Conservation (phyloP, 2,113 vertebrate genomes). For the Bubo blakistoni region DNA sequence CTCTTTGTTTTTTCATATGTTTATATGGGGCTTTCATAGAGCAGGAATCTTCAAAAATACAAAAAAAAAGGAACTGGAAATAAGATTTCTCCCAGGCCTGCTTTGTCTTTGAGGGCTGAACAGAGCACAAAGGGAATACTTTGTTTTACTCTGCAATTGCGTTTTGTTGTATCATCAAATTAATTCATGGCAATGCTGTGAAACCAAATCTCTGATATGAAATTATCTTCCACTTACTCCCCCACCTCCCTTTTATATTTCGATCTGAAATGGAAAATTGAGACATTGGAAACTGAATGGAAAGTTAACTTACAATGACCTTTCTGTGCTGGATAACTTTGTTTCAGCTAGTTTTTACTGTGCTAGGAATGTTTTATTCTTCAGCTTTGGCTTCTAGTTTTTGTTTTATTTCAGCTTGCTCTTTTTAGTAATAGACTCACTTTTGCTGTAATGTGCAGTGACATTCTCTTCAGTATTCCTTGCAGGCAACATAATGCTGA, state of each 20-base stretch:
- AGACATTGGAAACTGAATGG: not conserved
- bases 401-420: not conserved
- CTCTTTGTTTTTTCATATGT: fast-evolving
- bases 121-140: not conserved
- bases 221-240: not conserved
- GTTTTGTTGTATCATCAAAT: not conserved
- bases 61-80: not conserved
- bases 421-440: not conserved
- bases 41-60: not conserved
- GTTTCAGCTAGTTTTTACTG: fast-evolving
- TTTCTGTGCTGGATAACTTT: not conserved
- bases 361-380: not conserved
- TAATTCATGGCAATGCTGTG: not conserved
- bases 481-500: not conserved
- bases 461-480: not conserved
- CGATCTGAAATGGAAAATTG: not conserved
- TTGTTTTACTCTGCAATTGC: not conserved
- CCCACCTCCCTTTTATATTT: not conserved
- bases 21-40: not conserved
- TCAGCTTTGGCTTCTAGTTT: not conserved
- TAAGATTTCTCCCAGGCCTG: not conserved
- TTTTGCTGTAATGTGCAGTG: not conserved
- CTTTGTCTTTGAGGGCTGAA: not conserved
- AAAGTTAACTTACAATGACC: not conserved
- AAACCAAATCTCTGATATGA: not conserved